A percentile compares a stretch with the other conserved stretches of the same genome.
These are phyloP conservation scores for Melinaea marsaeus DNA, from an alignment of 2,888 invertebrate genomes.

Conservation along the genomic window DNA sequence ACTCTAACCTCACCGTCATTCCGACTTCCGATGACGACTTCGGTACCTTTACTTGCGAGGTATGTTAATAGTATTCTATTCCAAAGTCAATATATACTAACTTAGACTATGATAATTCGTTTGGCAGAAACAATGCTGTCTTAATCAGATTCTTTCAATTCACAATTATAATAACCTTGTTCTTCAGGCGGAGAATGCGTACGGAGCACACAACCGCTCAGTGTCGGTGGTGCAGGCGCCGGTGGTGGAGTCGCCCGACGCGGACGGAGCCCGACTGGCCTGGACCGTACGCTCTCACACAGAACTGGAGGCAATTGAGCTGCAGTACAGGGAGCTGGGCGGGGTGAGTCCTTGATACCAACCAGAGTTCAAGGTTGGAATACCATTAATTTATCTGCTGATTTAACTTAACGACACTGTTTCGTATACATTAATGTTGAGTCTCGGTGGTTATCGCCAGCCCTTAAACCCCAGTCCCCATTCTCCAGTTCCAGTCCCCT, in stretches of 20 bases:
- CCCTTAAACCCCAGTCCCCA: too few relatives aligned
- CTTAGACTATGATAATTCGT: too few relatives aligned
- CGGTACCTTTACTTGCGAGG: constrained; percentile 66
- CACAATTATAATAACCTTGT: too few relatives aligned
- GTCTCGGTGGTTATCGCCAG: too few relatives aligned
- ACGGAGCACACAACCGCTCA: constrained; percentile 58
- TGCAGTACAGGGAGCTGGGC: constrained; percentile 43
- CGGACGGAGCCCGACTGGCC: constrained; percentile 46
- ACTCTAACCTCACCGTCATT: constrained; percentile 58
- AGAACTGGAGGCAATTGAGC: constrained; percentile 49
- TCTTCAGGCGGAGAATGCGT: constrained; percentile 54
- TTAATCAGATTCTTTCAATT: too few relatives aligned
- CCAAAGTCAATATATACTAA: too few relatives aligned
- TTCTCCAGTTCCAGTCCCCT: too few relatives aligned
- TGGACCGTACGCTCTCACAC: constrained; percentile 62
- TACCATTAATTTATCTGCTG: too few relatives aligned
- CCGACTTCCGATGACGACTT: constrained; percentile 54
- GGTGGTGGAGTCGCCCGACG: constrained; percentile 49
- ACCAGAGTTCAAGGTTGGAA: too few relatives aligned
- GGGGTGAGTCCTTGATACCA: constrained; percentile 36
- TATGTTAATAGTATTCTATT: constrained; percentile 31
- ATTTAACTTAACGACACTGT: too few relatives aligned
- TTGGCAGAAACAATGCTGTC: too few relatives aligned
- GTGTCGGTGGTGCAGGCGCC: constrained; percentile 61
- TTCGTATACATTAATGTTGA: too few relatives aligned